phyloP scores from a whole-genome alignment of 2,888 invertebrate genomes.

The Poecilobothrus nobilitatus region DNA sequence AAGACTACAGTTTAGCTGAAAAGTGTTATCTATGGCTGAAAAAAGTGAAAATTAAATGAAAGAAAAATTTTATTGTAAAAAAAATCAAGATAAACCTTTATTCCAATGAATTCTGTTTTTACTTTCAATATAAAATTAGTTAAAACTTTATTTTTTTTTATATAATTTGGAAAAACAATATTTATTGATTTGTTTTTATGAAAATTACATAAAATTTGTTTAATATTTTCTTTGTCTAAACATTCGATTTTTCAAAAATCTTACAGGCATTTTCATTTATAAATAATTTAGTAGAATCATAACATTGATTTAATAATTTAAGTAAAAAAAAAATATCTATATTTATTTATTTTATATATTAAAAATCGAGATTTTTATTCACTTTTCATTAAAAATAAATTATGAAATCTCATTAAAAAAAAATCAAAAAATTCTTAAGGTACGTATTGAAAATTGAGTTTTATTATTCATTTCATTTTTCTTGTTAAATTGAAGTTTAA shows the following conservation, averaged over 20 bases:
- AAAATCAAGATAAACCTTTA: neutral
- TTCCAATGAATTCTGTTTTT: neutral
- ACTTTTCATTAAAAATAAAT: neutral
- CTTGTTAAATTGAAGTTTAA: neutral
- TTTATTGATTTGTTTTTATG: neutral
- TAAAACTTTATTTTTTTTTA: neutral
- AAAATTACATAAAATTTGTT: neutral
- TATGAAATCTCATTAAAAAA: neutral
- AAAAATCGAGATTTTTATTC: too few relatives aligned
- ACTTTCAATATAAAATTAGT: neutral
- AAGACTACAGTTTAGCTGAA: too few relatives aligned
- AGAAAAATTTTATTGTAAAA: neutral
- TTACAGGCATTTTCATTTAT: neutral
- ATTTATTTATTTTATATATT: too few relatives aligned
- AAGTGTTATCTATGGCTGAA: too few relatives aligned
- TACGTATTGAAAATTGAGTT: neutral
- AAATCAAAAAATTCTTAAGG: neutral
- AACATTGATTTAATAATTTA: neutral
- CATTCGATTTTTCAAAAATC: slow-evolving; percentile 1
- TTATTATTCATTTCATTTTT: too few relatives aligned
- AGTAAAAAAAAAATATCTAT: neutral
- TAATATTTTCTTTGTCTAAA: neutral
- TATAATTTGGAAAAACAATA: neutral
- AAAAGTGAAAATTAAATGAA: neutral
- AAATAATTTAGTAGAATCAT: neutral